Evolutionary conservation across 2,113 vertebrate genomes (phyloP), one percentile per base, ranked within the genome.

Genomic region (Myiopsitta monachus): DNA sequence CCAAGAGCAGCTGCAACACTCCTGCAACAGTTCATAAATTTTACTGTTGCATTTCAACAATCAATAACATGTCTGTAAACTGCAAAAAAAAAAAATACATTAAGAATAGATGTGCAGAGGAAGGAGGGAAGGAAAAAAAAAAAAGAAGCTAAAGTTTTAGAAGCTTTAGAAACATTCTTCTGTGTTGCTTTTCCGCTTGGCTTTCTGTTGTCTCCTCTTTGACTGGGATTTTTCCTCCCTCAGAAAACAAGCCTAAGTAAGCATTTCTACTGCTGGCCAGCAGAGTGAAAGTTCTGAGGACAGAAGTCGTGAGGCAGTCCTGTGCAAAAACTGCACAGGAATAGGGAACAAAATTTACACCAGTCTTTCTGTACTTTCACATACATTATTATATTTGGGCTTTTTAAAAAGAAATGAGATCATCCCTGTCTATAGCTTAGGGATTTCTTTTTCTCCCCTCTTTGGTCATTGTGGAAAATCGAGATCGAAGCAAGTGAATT

Each of bases 401-500:
- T 57, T 73, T 88, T 73, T 6, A 57, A 81, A 88, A 83, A 49
- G 26, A 63, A 94, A 74, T 3, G 23, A 80, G 54, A 81, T 55
- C 51, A 78, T 47, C 43, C 7, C 30, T 31, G 7, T 52, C 76
- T 38, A 28, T 6, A 2, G 33, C 18, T 55, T 7, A 47, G n/a
- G n/a, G 46, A 43, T 44, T 18, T 22, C 18, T 55, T 31, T 6
- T 6, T 11, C 18, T 18, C 18, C 54, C 17, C 27, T 8, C 46
- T 61, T 27, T 21, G 24, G 27, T 87, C 36, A 59, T 12, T 67
- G 86, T 24, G 44, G 62, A 87, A 84, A 93, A 41, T 30, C 0
- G 1, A 76, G 52, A 85, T 41, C 13, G 88, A 92, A 95, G 95
- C 95, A 96, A 96, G 91, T 97, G 95, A 93, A 96, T 96, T 89